phyloP scores from a whole-genome alignment of 1,140 invertebrate species.

The Dendrolimus punctatus region DNA sequence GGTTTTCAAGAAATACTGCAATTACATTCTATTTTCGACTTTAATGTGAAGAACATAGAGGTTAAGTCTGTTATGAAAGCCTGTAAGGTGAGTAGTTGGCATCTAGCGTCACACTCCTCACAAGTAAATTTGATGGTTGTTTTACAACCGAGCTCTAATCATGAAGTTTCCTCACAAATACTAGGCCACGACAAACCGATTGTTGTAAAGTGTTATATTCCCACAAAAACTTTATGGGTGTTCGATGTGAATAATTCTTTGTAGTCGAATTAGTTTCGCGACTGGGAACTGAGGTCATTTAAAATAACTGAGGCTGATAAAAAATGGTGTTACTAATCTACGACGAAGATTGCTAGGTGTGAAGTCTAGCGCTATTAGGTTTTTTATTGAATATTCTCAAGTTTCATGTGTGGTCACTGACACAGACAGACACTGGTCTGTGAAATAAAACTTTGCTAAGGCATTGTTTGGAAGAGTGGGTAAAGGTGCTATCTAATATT shows the following conservation, averaged over 20 bases:
- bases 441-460: too few relatives aligned
- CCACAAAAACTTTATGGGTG: slow-evolving; percentile 54
- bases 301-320: not conserved
- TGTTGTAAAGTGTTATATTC: slow-evolving; percentile 44
- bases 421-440: too few relatives aligned
- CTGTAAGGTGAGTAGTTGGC: slow-evolving; percentile 10
- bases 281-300: slow-evolving; percentile 17
- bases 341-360: too few relatives aligned
- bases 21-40: slow-evolving; percentile 1
- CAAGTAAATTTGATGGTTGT: slow-evolving; percentile 60
- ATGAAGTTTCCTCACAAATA: slow-evolving; percentile 51
- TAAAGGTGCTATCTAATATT: too few relatives aligned
- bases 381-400: too few relatives aligned
- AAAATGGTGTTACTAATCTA: slow-evolving; percentile 5
- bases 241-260: slow-evolving; percentile 50
- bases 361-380: too few relatives aligned
- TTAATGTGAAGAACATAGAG: slow-evolving; percentile 1
- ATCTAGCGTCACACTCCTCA: slow-evolving; percentile 45
- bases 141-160: slow-evolving; percentile 62
- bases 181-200: slow-evolving; percentile 44
- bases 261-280: slow-evolving; percentile 46
- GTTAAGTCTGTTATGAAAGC: not conserved
- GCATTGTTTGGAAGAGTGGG: too few relatives aligned
- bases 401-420: too few relatives aligned
- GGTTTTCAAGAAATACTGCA: not conserved